Base-by-base conservation (phyloP, 2,797 vertebrate genomes). In the Acropternis orthonyx region DNA sequence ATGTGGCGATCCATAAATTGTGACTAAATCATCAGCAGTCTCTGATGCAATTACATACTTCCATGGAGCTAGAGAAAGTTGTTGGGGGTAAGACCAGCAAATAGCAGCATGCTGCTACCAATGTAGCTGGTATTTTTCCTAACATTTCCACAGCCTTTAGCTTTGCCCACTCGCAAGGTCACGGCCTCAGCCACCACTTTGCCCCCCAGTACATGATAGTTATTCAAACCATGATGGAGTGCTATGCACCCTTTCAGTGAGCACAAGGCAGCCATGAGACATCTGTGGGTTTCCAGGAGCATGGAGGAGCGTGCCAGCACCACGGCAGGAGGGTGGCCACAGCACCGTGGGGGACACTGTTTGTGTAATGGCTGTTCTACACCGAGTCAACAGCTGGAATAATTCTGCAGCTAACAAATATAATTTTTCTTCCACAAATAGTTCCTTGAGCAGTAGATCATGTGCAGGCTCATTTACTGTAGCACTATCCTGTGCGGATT, bases 221-320 rank as follows among this genome's bases (percentile, higher is more conserved):
- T 91, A 79, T 90, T 86, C 86, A 61, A 85, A 51, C 8, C 17
- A 83, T 0, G n/a, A 75, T 2, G 1, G 49, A 85, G 56, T 22
- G 12, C 75, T 93, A 73, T 69, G 83, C 0, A 15, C 72, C 76
- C 86, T 95, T 90, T 84, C 76, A 39, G 44, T 9, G 62, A 88
- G 39, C 54, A 62, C 55, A 67, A 46, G 69, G 48, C 36, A 49
- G 41, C 85, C 79, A 46, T 36, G 69, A 89, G 62, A 49, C 15
- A 15, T 48, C 36, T 36, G 49, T 43, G 55, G 52, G 55, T 39
- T 84, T 89, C 73, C 74, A 59, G 72, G 30, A 7, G 12, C 28
- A 39, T 1, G 1, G 34, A 11, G 3, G 59, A 68, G 32, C 3
- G 0, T 0, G 1, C 24, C 1, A 3, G 21, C 28, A 32, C 41